These are phyloP conservation scores for Rhinopomastus cyanomelas DNA, from an alignment of 2,113 vertebrate species.

Conservation along the genomic window DNA sequence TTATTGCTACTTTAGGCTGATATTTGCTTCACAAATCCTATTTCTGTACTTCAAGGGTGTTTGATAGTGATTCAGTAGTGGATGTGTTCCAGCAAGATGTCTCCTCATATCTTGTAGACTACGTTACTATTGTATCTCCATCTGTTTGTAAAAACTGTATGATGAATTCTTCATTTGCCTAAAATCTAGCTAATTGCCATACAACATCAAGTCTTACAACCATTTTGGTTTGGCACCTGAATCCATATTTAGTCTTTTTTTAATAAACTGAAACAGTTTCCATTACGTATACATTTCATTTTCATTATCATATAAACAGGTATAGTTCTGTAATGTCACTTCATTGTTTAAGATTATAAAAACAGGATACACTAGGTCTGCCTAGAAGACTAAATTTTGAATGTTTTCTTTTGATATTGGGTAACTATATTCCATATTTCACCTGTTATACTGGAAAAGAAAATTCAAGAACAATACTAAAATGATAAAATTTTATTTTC, in stretches of 20 bases:
- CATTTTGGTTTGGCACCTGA: not conserved
- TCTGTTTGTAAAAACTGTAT: not conserved
- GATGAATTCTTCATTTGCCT: not conserved
- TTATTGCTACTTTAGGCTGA: not conserved
- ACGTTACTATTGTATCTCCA: not conserved
- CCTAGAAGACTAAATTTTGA: not conserved
- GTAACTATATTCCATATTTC: not conserved
- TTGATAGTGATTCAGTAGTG: not conserved
- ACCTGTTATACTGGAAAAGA: not conserved
- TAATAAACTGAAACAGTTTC: not conserved
- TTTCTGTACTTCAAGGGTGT: not conserved
- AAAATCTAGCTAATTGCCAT: not conserved
- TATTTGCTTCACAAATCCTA: slow-evolving; percentile 6
- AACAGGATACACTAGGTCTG: not conserved
- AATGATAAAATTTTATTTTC: not conserved
- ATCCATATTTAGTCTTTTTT: not conserved
- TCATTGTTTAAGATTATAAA: not conserved
- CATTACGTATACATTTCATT: fast-evolving
- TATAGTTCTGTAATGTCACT: not conserved
- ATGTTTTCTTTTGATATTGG: not conserved
- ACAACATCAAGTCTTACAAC: not conserved
- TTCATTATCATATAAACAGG: not conserved
- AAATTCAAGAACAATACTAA: not conserved
- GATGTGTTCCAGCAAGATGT: not conserved
- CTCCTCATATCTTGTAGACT: not conserved